These are phyloP conservation scores for Lacerta bilineata DNA, from an alignment of 2,797 vertebrate genomes.

Conservation along the genomic window DNA sequence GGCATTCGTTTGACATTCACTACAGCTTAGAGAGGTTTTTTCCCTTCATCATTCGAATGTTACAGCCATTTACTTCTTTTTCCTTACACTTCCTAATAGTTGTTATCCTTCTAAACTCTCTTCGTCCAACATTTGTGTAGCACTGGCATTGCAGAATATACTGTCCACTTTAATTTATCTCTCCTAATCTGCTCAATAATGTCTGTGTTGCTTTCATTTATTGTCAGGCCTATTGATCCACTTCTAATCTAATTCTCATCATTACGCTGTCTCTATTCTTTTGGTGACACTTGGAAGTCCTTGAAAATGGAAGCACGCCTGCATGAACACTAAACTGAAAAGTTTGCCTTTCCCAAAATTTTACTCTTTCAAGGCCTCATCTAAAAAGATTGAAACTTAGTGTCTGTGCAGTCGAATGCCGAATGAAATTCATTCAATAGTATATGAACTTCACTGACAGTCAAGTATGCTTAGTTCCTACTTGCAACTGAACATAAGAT, in stretches of 20 bases:
- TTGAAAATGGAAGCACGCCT: conserved; percentile 70
- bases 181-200: conserved; percentile 77
- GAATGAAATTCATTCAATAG: conserved; percentile 15
- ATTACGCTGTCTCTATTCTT: conserved; percentile 69
- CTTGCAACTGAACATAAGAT: background rate
- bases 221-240: conserved; percentile 77
- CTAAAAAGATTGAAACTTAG: background rate
- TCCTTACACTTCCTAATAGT: conserved; percentile 37
- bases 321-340: conserved; percentile 47
- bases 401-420: background rate
- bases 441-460: background rate
- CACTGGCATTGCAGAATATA: conserved; percentile 66
- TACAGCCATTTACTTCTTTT: conserved; percentile 42
- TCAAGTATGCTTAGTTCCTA: background rate
- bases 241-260: conserved; percentile 78
- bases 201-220: conserved; percentile 77
- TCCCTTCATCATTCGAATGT: background rate
- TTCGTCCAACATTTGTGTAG: conserved; percentile 56
- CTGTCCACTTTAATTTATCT: conserved; percentile 76
- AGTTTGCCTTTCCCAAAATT: conserved; percentile 51
- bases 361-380: conserved; percentile 46
- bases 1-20: background rate
- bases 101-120: conserved; percentile 55
- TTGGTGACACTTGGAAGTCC: conserved; percentile 72
- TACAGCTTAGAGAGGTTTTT: background rate